A percentile compares a stretch with the other conserved stretches of the same genome.
These are phyloP conservation scores for Cyprinodon diabolis DNA, from an alignment of 2,797 vertebrate genomes.

Conservation along the genomic window DNA sequence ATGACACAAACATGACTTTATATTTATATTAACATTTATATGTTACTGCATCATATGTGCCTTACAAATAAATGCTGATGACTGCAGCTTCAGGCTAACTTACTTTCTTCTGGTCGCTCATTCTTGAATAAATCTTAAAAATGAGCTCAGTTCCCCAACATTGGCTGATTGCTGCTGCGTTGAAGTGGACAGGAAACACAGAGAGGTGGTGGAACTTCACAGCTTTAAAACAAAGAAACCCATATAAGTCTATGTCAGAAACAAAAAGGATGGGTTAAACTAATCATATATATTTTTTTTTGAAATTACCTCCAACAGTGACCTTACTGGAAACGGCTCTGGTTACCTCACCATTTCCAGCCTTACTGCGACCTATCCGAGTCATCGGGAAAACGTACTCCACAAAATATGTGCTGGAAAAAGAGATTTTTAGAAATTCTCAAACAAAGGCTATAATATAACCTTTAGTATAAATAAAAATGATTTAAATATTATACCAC, in stretches of 20 bases:
- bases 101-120: conserved; percentile 89
- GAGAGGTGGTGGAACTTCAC: conserved; percentile 88
- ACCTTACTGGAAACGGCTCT: conserved; percentile 89
- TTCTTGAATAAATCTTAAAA: conserved; percentile 88
- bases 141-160: conserved; percentile 87
- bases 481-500: conserved; percentile 73
- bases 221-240: conserved; percentile 74
- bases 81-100: not conserved
- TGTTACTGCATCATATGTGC: not conserved
- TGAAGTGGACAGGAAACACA: conserved; percentile 87
- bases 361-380: conserved; percentile 61
- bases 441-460: not conserved
- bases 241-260: conserved; percentile 19
- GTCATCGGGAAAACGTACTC: conserved; percentile 87
- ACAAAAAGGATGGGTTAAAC: not conserved
- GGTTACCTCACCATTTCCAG: conserved; percentile 78
- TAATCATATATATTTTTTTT: no score
- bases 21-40: no score
- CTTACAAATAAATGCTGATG: not conserved
- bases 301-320: conserved; percentile 80
- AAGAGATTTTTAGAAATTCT: not conserved
- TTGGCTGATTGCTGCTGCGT: conserved; percentile 75
- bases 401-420: conserved; percentile 89
- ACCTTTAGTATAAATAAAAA: not conserved
- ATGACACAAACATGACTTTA: not conserved